Evolutionary conservation across 2,797 vertebrate genomes (phyloP).

Genomic region (Etheostoma perlongum): DNA sequence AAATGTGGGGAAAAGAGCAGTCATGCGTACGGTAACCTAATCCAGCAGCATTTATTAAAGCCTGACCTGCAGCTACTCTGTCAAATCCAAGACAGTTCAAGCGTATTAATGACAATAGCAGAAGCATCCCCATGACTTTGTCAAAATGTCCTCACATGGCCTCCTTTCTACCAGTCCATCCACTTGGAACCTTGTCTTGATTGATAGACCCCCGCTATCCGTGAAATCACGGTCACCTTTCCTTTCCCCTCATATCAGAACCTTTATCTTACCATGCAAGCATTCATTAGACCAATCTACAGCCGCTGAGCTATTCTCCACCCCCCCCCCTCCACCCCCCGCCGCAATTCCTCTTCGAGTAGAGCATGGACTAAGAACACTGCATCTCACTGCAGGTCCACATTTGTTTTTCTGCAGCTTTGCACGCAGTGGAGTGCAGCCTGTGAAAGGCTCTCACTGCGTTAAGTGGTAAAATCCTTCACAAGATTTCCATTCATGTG

Average conservation of each 20-base stretch:
- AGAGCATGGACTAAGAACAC: constrained; percentile 28
- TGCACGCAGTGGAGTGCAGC: constrained; percentile 39
- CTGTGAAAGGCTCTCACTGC: constrained; percentile 45
- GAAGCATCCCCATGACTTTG: constrained; percentile 41
- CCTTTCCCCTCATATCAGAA: constrained; percentile 17
- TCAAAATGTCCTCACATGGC: constrained; percentile 44
- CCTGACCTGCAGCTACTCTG: constrained; percentile 66
- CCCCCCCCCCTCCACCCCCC: neutral
- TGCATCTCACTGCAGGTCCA: constrained; percentile 30
- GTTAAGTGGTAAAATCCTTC: constrained; percentile 67
- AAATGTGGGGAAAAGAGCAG: constrained; percentile 38
- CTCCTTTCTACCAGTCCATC: constrained; percentile 24
- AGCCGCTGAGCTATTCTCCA: constrained; percentile 2
- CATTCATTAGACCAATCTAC: constrained; percentile 20
- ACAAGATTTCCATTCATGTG: constrained; percentile 51
- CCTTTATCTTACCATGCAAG: constrained; percentile 35
- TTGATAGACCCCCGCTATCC: constrained; percentile 31
- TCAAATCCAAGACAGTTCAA: constrained; percentile 53
- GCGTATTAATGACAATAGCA: constrained; percentile 60
- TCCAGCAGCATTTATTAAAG: constrained; percentile 70
- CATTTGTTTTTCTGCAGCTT: constrained; percentile 40
- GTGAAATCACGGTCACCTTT: constrained; percentile 29
- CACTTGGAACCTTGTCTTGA: constrained; percentile 20
- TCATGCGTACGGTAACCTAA: constrained; percentile 41
- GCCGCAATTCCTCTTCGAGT: constrained; percentile 30